These are phyloP conservation scores for Vipera ursinii DNA, from an alignment of 2,797 vertebrate genomes.

Conservation along the genomic window DNA sequence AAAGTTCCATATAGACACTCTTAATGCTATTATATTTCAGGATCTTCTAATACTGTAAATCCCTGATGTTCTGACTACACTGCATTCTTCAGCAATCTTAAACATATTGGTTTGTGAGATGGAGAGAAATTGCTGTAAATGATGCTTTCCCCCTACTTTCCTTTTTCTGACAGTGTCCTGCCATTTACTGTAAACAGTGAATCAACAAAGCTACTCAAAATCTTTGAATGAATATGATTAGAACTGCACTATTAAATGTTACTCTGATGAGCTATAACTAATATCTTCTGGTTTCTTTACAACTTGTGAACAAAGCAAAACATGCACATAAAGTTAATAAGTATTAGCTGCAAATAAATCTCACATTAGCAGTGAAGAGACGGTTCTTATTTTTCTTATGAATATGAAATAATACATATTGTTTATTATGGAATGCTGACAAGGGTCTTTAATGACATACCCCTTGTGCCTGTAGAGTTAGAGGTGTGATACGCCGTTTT, in stretches of 20 bases:
- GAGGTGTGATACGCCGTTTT: constrained; percentile 92
- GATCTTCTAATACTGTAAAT: neutral
- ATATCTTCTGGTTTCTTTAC: neutral
- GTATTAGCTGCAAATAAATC: constrained; percentile 60
- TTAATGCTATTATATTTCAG: neutral
- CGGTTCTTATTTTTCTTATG: constrained; percentile 31
- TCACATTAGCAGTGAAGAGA: constrained; percentile 40
- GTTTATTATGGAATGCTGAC: constrained; percentile 47
- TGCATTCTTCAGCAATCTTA: neutral
- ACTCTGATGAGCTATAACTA: neutral
- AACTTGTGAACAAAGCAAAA: constrained; percentile 35
- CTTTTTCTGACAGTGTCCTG: neutral
- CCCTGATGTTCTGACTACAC: neutral
- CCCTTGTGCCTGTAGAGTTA: constrained; percentile 88
- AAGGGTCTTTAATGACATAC: constrained; percentile 80
- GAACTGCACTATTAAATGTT: neutral
- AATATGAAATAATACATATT: constrained; percentile 12
- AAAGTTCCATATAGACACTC: neutral
- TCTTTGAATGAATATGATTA: neutral
- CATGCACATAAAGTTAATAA: constrained; percentile 54
- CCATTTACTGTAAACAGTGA: neutral
- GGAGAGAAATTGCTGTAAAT: neutral
- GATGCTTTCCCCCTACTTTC: neutral
- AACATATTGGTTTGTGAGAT: neutral
- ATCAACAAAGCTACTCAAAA: neutral